phyloP scores from a whole-genome alignment of 1,140 invertebrate genomes.

The Ladona fulva region DNA sequence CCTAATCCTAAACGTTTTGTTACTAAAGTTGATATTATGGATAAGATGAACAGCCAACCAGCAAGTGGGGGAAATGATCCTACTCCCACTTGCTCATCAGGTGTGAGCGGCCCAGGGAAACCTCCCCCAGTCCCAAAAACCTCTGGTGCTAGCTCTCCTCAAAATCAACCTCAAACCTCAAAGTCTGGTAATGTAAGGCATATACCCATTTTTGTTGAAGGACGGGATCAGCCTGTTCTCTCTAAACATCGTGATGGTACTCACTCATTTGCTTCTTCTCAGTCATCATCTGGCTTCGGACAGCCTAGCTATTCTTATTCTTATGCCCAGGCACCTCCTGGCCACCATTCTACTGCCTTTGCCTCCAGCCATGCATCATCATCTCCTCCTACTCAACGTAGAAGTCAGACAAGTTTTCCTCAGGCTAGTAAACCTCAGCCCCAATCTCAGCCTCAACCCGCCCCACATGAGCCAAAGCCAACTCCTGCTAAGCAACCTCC shows the following conservation, averaged over 20 bases:
- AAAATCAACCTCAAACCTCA: conserved; percentile 27
- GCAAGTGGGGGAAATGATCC: neutral
- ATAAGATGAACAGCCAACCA: neutral
- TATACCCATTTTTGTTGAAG: conserved; percentile 81
- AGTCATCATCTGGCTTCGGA: conserved; percentile 27
- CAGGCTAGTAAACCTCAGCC: conserved; percentile 24
- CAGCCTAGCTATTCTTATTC: conserved; percentile 27
- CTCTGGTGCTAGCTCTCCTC: conserved; percentile 12
- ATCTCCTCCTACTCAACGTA: conserved; percentile 18
- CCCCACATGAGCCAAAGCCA: conserved; percentile 26
- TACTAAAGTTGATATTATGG: neutral
- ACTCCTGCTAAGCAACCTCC: conserved; percentile 21
- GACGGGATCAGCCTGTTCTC: conserved; percentile 62
- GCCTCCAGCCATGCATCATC: conserved; percentile 15
- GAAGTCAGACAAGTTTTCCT: conserved; percentile 5
- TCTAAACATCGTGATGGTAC: conserved; percentile 34
- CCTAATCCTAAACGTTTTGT: conserved; percentile 22
- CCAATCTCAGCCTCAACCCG: conserved; percentile 28
- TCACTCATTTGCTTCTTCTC: conserved; percentile 22
- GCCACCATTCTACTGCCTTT: conserved; percentile 2
- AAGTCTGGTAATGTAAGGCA: conserved; percentile 50
- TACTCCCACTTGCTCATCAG: neutral
- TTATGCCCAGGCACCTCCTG: conserved; percentile 32
- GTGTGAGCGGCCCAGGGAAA: neutral
- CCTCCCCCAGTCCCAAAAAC: neutral